These are phyloP conservation scores for Invenusta paracnida DNA, from an alignment of 2,888 invertebrate species.

Conservation along the genomic window DNA sequence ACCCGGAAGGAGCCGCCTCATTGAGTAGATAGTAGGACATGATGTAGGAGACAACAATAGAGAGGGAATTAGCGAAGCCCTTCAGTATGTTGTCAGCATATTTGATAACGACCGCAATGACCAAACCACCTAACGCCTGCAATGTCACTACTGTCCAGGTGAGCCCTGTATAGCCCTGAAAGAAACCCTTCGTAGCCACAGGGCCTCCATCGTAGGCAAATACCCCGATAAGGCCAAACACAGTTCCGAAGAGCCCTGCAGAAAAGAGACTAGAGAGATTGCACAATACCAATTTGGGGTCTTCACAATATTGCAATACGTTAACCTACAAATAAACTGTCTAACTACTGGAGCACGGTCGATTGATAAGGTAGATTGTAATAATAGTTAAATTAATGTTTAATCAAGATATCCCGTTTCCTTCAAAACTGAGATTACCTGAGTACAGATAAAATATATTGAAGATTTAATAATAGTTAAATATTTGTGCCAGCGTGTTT, in stretches of 20 bases:
- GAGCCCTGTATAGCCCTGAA: slow-evolving; percentile 62
- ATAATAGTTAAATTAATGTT: too few relatives aligned
- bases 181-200: slow-evolving; percentile 61
- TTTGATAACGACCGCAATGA: slow-evolving; percentile 64
- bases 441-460: too few relatives aligned
- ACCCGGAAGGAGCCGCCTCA: slow-evolving; percentile 61
- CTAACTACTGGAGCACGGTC: too few relatives aligned
- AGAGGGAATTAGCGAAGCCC: slow-evolving; percentile 64
- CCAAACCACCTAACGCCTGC: slow-evolving; percentile 63
- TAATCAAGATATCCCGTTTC: too few relatives aligned
- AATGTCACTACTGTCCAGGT: slow-evolving; percentile 62
- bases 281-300: too few relatives aligned
- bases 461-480: too few relatives aligned
- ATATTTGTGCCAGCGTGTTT: too few relatives aligned
- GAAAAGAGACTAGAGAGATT: too few relatives aligned
- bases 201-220: slow-evolving; percentile 58
- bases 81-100: slow-evolving; percentile 65
- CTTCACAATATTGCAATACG: too few relatives aligned
- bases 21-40: slow-evolving; percentile 61
- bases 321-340: too few relatives aligned
- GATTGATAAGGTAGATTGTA: too few relatives aligned
- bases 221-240: slow-evolving; percentile 60
- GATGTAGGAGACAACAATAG: slow-evolving; percentile 63
- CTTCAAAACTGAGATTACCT: too few relatives aligned
- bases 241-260: slow-evolving; percentile 57